phyloP scores from a whole-genome alignment of 2,113 vertebrate genomes.

The Ploceus nigricollis region DNA sequence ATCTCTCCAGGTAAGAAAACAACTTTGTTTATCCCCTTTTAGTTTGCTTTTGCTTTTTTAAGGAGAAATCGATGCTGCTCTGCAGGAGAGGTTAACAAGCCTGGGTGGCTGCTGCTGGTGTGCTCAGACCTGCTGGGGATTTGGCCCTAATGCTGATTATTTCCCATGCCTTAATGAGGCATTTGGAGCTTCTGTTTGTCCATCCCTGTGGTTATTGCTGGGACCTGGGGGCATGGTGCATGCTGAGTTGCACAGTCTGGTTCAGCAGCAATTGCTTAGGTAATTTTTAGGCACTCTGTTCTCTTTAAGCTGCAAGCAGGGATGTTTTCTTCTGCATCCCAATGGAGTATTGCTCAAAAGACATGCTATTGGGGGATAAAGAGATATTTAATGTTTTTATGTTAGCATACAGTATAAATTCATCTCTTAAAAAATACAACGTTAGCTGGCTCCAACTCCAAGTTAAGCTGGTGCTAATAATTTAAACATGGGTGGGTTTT shows the following conservation, averaged over 20 bases:
- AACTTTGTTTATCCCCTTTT: background rate
- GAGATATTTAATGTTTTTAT: background rate
- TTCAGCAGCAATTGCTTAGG: background rate
- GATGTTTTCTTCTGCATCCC: background rate
- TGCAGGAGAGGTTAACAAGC: background rate
- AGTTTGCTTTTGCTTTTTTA: background rate
- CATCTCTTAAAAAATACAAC: background rate
- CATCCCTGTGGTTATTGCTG: background rate
- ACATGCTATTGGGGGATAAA: background rate
- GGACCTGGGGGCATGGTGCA: background rate
- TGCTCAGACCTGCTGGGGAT: background rate
- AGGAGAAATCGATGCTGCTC: background rate
- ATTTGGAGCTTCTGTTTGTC: background rate
- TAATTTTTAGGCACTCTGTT: background rate
- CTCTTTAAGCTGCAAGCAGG: background rate
- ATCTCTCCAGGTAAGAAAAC: constrained; percentile 84
- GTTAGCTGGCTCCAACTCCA: background rate
- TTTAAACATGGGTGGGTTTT: background rate
- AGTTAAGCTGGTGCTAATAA: background rate
- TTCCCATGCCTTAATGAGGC: background rate
- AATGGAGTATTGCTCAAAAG: background rate
- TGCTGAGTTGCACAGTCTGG: background rate
- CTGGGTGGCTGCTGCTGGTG: background rate
- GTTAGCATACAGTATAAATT: background rate
- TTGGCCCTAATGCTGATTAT: background rate